phyloP scores from a whole-genome alignment of 2,113 vertebrate species.

The Phoxinus phoxinus region DNA sequence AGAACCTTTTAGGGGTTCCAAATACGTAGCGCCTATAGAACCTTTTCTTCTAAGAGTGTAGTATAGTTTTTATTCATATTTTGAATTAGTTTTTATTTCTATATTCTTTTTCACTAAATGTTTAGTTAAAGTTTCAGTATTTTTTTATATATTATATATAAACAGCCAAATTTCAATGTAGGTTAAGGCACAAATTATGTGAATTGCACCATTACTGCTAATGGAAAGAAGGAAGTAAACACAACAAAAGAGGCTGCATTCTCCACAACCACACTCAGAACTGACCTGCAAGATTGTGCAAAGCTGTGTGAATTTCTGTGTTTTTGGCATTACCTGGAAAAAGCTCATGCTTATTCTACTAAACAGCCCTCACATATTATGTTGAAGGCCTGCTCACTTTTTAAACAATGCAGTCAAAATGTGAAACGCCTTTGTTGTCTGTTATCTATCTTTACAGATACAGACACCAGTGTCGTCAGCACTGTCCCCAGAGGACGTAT shows the following conservation, averaged over 20 bases:
- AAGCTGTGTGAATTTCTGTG: neutral
- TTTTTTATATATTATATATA: too few species aligned
- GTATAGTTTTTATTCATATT: neutral
- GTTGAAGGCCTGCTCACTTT: neutral
- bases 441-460: constrained; percentile 66
- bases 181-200: neutral
- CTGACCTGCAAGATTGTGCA: neutral
- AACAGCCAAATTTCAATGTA: neutral
- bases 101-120: neutral
- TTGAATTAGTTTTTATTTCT: neutral
- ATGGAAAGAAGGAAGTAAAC: neutral
- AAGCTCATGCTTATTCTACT: neutral
- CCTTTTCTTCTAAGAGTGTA: too few species aligned
- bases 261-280: neutral
- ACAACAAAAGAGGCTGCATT: neutral
- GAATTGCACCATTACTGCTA: neutral
- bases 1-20: too few species aligned
- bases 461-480: constrained; percentile 77
- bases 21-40: too few species aligned
- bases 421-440: constrained; percentile 14
- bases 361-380: neutral
- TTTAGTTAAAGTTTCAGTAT: neutral
- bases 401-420: neutral
- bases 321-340: neutral
- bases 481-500: constrained; percentile 78